Conservation (phyloP, 2,888 invertebrate genomes). For the Caprella mutica region DNA sequence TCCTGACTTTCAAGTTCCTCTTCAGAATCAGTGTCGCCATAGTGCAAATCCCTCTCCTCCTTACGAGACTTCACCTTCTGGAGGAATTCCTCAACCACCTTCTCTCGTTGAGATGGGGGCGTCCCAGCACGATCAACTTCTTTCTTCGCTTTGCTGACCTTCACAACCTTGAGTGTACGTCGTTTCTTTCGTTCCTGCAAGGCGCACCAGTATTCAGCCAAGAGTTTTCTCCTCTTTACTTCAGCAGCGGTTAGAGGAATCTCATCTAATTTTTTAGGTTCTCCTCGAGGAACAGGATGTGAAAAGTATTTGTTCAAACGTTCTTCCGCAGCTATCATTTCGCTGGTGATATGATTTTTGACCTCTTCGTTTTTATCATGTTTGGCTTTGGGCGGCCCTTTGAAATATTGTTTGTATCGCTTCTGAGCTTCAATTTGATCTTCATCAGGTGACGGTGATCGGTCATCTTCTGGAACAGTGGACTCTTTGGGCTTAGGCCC, state of each 20-base stretch:
- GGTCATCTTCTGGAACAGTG: neutral
- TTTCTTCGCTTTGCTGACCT: constrained; percentile 26
- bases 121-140: constrained; percentile 20
- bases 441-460: constrained; percentile 15
- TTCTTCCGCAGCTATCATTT: constrained; percentile 29
- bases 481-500: constrained; percentile 7
- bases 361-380: constrained; percentile 17
- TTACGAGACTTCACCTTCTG: constrained; percentile 29
- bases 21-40: constrained; percentile 31
- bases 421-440: constrained; percentile 25
- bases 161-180: constrained; percentile 18
- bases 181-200: constrained; percentile 18
- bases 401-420: constrained; percentile 24
- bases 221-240: constrained; percentile 14
- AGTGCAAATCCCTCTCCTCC: constrained; percentile 28
- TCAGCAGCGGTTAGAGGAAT: constrained; percentile 18
- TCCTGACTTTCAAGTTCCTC: constrained; percentile 15
- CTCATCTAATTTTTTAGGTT: constrained; percentile 16
- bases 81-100: constrained; percentile 30
- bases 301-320: constrained; percentile 25
- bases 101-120: constrained; percentile 29
- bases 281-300: constrained; percentile 23
- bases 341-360: constrained; percentile 13
- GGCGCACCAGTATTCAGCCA: constrained; percentile 26
- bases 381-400: constrained; percentile 28